Evolutionary conservation across 2,797 vertebrate genomes (phyloP).

Genomic region (Selene dorsalis): DNA sequence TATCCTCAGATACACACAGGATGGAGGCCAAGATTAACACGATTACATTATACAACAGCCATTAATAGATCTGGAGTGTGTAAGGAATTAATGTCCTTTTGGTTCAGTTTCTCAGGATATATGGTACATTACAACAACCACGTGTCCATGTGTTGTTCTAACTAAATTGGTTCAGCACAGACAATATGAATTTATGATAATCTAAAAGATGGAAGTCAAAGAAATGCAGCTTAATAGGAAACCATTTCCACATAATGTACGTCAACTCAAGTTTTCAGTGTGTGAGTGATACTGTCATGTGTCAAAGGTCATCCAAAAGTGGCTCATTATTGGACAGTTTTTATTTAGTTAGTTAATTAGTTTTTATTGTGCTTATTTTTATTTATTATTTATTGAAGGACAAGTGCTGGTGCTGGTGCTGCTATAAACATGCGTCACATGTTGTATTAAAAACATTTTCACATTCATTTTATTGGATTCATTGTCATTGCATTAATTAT

Average conservation of each 20-base stretch:
- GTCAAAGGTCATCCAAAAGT: background rate
- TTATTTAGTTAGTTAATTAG: no score
- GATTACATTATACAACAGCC: conserved; percentile 42
- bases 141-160: background rate
- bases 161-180: background rate
- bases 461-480: background rate
- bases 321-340: no score
- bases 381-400: no score
- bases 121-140: background rate
- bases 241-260: no score
- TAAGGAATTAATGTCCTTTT: conserved; percentile 12
- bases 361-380: no score
- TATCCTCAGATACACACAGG: conserved; percentile 65
- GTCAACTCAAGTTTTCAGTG: background rate
- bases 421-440: background rate
- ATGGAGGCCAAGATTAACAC: conserved; percentile 51
- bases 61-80: conserved; percentile 31
- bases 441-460: background rate
- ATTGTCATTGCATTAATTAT: background rate
- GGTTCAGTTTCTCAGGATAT: conserved; percentile 33
- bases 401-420: no score
- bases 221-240: no score
- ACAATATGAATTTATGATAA: background rate
- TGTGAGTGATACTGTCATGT: no score
- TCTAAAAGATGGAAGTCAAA: background rate